Evolutionary conservation across 2,113 vertebrate genomes (phyloP).

Genomic region (Paradoxurus hermaphroditus): DNA sequence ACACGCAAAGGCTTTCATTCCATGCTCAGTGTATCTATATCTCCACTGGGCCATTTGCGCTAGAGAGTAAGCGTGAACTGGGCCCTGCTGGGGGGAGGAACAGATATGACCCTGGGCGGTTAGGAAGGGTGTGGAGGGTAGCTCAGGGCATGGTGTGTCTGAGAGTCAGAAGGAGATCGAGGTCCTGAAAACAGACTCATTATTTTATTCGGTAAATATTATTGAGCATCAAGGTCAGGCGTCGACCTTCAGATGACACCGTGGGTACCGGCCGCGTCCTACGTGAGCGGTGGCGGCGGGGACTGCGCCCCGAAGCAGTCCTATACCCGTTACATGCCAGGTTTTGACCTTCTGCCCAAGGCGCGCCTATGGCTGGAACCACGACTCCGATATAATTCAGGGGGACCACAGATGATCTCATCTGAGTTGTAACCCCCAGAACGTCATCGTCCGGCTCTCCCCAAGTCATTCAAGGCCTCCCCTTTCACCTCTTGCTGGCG

Average conservation of each 20-base stretch:
- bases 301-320: not conserved
- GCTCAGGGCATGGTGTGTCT: no score
- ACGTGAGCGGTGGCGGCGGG: no score
- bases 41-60: not conserved
- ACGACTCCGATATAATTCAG: not conserved
- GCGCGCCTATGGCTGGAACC: not conserved
- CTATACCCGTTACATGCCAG: fast-evolving
- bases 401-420: not conserved
- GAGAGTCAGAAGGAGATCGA: not conserved
- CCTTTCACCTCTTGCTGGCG: no score
- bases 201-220: not conserved
- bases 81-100: not conserved
- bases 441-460: not conserved
- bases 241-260: not conserved
- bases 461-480: not conserved
- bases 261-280: not conserved
- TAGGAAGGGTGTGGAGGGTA: not conserved
- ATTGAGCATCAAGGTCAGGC: not conserved
- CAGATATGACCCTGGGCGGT: fast-evolving
- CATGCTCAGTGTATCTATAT: no score
- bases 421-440: not conserved
- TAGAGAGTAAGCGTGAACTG: not conserved
- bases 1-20: not conserved
- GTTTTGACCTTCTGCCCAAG: not conserved
- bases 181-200: not conserved